Percentiles rank a stretch among this genome's conserved stretches.
Conservation (phyloP, 2,888 invertebrate genomes). For the Leucania comma region DNA sequence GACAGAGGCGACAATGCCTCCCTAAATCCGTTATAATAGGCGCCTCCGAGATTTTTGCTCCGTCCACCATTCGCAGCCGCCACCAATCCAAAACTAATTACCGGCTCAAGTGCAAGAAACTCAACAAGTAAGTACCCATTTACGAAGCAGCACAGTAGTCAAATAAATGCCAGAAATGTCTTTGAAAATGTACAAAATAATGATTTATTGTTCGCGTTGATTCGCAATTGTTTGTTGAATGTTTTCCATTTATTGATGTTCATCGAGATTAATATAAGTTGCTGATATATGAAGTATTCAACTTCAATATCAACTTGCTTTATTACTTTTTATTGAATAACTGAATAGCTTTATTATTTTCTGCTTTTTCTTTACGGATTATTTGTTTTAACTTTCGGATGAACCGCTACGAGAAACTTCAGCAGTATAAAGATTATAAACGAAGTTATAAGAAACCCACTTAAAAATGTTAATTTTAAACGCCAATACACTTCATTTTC, state of each 20-base stretch:
- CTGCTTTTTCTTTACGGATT: not conserved
- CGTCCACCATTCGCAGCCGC: conserved; percentile 62
- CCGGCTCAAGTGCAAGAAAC: conserved; percentile 72
- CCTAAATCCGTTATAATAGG: conserved; percentile 78
- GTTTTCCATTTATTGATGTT: conserved; percentile 1
- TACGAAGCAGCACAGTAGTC: conserved; percentile 45
- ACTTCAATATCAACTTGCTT: conserved; percentile 1
- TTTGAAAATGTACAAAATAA: conserved; percentile 19
- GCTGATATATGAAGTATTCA: conserved; percentile 12
- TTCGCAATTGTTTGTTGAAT: conserved; percentile 6
- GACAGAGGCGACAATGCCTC: conserved; percentile 69
- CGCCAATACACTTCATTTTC: conserved; percentile 15
- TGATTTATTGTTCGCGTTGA: conserved; percentile 10
- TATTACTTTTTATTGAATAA: not conserved
- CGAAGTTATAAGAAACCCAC: not conserved
- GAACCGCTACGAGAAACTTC: not conserved
- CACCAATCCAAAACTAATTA: conserved; percentile 81
- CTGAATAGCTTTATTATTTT: not conserved
- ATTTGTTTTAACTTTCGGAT: not conserved
- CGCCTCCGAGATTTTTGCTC: conserved; percentile 78
- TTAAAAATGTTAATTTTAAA: conserved; percentile 11
- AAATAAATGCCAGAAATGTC: conserved; percentile 41
- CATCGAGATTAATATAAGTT: not conserved
- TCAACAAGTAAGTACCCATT: conserved; percentile 70
- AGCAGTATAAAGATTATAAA: not conserved